Evolutionary conservation across 2,113 vertebrate genomes (phyloP), one percentile per base, ranked within the genome.

Genomic region (Cnemophilus loriae): DNA sequence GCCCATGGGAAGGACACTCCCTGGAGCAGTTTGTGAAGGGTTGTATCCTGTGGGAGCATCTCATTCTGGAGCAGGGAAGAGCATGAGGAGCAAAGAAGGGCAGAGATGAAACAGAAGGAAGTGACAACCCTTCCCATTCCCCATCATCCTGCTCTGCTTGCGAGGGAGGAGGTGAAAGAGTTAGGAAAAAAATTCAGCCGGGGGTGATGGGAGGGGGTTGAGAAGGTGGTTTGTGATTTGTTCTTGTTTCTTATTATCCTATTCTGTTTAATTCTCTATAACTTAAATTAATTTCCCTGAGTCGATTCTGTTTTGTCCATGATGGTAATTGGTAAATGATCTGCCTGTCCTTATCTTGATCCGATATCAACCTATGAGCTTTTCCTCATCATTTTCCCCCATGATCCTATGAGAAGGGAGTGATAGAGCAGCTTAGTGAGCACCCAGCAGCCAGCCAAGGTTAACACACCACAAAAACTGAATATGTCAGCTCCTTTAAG

Each of bases 301-400:
- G 9, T 0, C 2, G 3, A 49, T 4, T 41, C 49, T 69, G 13
- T 37, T 77, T 78, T 69, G 11, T 30, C 49, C 1, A 0, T 55
- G 19, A 55, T 6, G 2, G 46, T 50, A 60, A 42, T 3, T 59
- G 21, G 6, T 44, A 84, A 73, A 53, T 81, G 23, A 82, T 69
- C 30, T 85, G 7, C 41, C 16, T 32, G 23, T 55, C 30, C 27
- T 82, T 42, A 18, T 46, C 33, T 74, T 8, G 2, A 37, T 41
- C 33, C 2, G 2, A 5, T 50, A 59, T 55, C 2, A 7, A 11
- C 9, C 10, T 24, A 13, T 3, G 7, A 84, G 39, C 3, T 87
- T 87, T 59, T 57, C 16, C 4, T 37, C 30, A 11, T 32, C 11
- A 67, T 60, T 69, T 77, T 49, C 9, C 33, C 7, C 12, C 2